phyloP scores from a whole-genome alignment of 2,113 vertebrate species.

The Vulpes vulpes region DNA sequence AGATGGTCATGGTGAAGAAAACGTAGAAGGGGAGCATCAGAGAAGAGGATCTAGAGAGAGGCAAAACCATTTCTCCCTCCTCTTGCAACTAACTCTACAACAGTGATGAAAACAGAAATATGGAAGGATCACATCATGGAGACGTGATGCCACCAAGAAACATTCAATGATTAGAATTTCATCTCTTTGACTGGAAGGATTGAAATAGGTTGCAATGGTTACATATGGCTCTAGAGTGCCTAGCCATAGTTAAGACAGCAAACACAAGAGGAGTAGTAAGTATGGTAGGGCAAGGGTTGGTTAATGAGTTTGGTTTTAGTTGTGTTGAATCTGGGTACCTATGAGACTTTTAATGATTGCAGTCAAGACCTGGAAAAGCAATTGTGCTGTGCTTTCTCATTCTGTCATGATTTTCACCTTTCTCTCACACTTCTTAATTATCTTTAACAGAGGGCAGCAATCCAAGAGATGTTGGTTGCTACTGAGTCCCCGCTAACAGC shows the following conservation, averaged over 20 bases:
- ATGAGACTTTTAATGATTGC: not conserved
- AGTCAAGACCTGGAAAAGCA: not conserved
- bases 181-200: not conserved
- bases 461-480: not conserved
- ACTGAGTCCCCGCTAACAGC: not conserved
- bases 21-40: not conserved
- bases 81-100: not conserved
- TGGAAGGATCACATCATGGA: not conserved
- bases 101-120: not conserved
- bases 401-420: not conserved
- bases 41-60: not conserved
- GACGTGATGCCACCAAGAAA: not conserved
- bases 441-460: slow-evolving; percentile 28
- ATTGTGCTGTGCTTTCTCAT: not conserved
- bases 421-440: slow-evolving; percentile 40
- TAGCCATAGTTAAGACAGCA: not conserved
- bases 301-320: slow-evolving; percentile 12
- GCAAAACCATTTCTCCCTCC: not conserved
- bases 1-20: not conserved
- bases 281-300: not conserved
- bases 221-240: not conserved
- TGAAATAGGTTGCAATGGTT: too few species aligned
- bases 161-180: not conserved
- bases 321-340: not conserved
- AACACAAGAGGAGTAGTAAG: not conserved